Percentiles rank a stretch among this genome's conserved stretches.
Evolutionary conservation across 1,140 invertebrate species (phyloP).

Genomic region (Brachionus angularis): DNA sequence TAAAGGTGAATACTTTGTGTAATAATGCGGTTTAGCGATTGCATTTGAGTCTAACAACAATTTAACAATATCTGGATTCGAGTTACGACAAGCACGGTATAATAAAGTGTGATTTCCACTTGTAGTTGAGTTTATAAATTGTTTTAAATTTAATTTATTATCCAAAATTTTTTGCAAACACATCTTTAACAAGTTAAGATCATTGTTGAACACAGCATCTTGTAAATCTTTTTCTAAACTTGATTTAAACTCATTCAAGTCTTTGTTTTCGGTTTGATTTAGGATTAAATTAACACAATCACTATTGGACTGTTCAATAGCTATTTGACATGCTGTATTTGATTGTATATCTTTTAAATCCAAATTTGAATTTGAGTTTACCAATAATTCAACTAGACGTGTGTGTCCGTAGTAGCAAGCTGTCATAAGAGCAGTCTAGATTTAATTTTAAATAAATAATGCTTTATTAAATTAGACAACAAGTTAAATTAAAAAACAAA

Average conservation of each 20-base stretch:
- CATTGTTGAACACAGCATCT: slow-evolving; percentile 33
- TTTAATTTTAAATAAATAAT: background rate
- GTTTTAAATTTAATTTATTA: slow-evolving; percentile 34
- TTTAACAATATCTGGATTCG: slow-evolving; percentile 27
- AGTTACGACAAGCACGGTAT: slow-evolving; percentile 30
- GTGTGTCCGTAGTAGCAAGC: slow-evolving; percentile 22
- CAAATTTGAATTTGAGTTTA: slow-evolving; percentile 27
- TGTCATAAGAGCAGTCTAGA: slow-evolving; percentile 21
- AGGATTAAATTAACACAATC: slow-evolving; percentile 42
- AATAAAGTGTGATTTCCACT: slow-evolving; percentile 19
- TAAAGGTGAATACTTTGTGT: slow-evolving; percentile 40
- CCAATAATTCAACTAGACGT: slow-evolving; percentile 11
- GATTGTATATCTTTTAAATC: slow-evolving; percentile 11
- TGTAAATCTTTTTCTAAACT: slow-evolving; percentile 24
- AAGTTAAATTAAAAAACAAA: background rate
- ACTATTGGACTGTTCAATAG: background rate
- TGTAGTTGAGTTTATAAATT: slow-evolving; percentile 36
- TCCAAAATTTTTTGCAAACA: background rate
- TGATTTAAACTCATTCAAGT: slow-evolving; percentile 4
- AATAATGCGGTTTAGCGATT: slow-evolving; percentile 36
- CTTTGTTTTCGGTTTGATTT: slow-evolving; percentile 16
- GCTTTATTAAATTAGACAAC: background rate
- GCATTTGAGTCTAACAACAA: background rate
- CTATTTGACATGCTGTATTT: slow-evolving; percentile 34
- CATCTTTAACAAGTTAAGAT: background rate